These are phyloP conservation scores for Phrynosoma platyrhinos DNA, from an alignment of 2,113 vertebrate species.

Conservation along the genomic window DNA sequence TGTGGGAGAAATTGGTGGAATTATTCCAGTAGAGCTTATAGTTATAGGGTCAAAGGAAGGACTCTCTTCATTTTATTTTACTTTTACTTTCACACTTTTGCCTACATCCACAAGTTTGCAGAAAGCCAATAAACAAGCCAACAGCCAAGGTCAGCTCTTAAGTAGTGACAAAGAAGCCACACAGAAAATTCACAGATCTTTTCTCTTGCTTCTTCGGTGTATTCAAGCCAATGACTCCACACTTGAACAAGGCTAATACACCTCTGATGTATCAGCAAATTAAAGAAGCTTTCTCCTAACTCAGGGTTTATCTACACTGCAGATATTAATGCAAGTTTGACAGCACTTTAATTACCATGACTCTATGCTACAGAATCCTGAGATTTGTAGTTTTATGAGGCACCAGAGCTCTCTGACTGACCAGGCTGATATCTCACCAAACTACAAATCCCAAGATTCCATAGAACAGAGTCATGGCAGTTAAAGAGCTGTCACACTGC, in stretches of 20 bases:
- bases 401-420: too few species aligned
- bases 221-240: not conserved
- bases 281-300: not conserved
- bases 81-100: not conserved
- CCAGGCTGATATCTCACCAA: too few species aligned
- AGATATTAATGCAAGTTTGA: too few species aligned
- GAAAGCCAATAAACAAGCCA: not conserved
- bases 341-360: too few species aligned
- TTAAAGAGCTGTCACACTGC: too few species aligned
- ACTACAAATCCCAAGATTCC: too few species aligned
- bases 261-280: not conserved
- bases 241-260: not conserved
- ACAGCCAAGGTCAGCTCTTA: not conserved
- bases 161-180: not conserved
- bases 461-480: too few species aligned
- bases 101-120: not conserved
- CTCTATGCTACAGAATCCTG: too few species aligned
- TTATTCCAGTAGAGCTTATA: not conserved
- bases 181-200: not conserved
- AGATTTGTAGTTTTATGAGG: too few species aligned
- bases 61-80: not conserved
- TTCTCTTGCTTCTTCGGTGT: too few species aligned
- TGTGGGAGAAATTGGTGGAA: too few species aligned
- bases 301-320: too few species aligned
- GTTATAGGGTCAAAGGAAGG: not conserved